Evolutionary conservation across 2,888 invertebrate genomes (phyloP).

Genomic region (Exocentrus adspersus): DNA sequence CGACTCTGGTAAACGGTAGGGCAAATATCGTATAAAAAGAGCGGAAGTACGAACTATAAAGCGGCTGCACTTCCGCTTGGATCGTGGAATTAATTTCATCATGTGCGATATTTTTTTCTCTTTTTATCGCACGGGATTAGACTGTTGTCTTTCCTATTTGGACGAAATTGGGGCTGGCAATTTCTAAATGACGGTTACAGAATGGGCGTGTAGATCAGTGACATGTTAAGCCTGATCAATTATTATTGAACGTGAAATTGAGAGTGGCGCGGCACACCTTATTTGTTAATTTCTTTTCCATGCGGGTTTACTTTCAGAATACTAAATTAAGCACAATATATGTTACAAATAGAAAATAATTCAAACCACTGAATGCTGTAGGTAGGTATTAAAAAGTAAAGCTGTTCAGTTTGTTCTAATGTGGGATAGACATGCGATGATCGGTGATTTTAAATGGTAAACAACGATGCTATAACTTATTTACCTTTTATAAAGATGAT

Average conservation of each 20-base stretch:
- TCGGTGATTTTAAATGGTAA: too few relatives aligned
- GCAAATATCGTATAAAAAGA: conserved; percentile 37
- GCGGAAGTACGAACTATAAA: conserved; percentile 41
- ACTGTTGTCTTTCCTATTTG: not conserved
- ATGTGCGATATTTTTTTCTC: conserved; percentile 40
- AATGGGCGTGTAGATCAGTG: not conserved
- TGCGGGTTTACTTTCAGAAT: too few relatives aligned
- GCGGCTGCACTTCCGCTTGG: conserved; percentile 40
- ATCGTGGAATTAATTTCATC: conserved; percentile 44
- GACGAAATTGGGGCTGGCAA: conserved; percentile 7
- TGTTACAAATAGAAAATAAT: too few relatives aligned
- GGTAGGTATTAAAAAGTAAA: too few relatives aligned
- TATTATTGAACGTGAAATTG: not conserved
- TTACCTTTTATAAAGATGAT: too few relatives aligned
- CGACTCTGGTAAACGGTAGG: conserved; percentile 19
- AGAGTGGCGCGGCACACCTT: not conserved
- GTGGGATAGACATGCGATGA: too few relatives aligned
- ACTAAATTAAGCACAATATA: too few relatives aligned
- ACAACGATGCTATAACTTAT: too few relatives aligned
- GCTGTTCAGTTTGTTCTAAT: too few relatives aligned
- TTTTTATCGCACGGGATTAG: conserved; percentile 2
- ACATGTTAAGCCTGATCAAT: not conserved
- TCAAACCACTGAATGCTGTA: too few relatives aligned
- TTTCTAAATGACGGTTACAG: conserved; percentile 5
- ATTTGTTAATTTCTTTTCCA: not conserved